Evolutionary conservation across 2,797 vertebrate genomes (phyloP), one percentile per base, ranked within the genome.

Genomic region (Vespertilio murinus): DNA sequence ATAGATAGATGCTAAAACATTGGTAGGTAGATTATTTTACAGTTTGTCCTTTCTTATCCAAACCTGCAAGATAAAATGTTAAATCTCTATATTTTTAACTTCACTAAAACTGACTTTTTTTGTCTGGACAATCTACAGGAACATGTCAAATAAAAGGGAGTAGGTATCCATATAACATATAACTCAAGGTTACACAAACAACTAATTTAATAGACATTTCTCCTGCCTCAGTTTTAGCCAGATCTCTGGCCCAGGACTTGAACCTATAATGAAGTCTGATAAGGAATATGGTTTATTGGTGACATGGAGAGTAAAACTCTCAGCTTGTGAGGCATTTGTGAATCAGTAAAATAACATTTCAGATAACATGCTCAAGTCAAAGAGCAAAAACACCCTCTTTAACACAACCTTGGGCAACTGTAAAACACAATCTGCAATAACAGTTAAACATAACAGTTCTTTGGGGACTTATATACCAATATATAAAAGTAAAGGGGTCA

Each of bases 371-470:
- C 56, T 84, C 67, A 94, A 94, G 61, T 86, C 81, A 70, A 95
- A 93, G 38, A 96, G 79, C 88, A 94, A 92, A 96, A 96, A 91
- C 93, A 94, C 81, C 71, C 61, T 93, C 79, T 96, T 97, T 98
- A 94, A 96, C 80, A 94, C 93, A 96, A 96, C 94, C 92, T 97
- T 95, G 86, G 90, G 75, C 95, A 95, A 96, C 64, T 88, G 74
- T 97, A 97, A 97, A 97, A 97, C 93, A 88, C 95, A 97, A 93
- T 95, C 96, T 97, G 92, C 91, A 97, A 96, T 97, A 97, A 97
- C 92, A 95, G 93, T 96, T 97, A 97, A 96, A 89, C 20, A 18
- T 89, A 97, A 97, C 25, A 52, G 93, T 94, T 78, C 97, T 97
- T 82, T 84, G 64, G 96, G 95, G 96, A 96, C 83, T 94, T 95